phyloP scores from a whole-genome alignment of 2,888 invertebrate species.

The Microctonus brassicae region DNA sequence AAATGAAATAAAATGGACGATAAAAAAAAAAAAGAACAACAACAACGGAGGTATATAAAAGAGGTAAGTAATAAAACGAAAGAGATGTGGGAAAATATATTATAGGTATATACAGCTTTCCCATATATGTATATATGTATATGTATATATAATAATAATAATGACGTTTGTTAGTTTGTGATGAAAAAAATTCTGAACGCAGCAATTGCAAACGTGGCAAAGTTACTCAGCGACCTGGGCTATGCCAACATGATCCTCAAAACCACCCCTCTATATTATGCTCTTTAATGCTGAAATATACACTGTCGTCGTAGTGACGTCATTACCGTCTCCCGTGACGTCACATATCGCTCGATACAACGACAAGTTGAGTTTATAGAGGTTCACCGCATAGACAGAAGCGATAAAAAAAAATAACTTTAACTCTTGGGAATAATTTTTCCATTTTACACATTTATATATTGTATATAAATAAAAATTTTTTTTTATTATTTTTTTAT shows the following conservation, averaged over 20 bases:
- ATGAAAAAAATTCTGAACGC: neutral
- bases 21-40: neutral
- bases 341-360: slow-evolving; percentile 64
- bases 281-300: too few species aligned
- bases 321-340: slow-evolving; percentile 62
- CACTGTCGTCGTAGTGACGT: slow-evolving; percentile 56
- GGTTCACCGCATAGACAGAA: neutral
- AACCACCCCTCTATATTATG: neutral
- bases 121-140: too few species aligned
- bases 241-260: neutral
- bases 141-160: too few species aligned
- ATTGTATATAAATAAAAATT: too few species aligned
- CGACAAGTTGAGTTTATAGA: neutral
- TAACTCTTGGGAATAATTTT: too few species aligned
- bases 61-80: neutral
- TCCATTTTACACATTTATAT: too few species aligned
- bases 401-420: neutral
- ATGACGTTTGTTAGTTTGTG: neutral
- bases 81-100: too few species aligned
- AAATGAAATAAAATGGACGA: neutral
- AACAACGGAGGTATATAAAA: too few species aligned
- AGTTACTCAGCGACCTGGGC: neutral
- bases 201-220: neutral
- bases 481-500: neutral
- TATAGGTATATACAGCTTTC: too few species aligned